Evolutionary conservation across 2,888 invertebrate species (phyloP), one percentile per base, ranked within the genome.

Genomic region (Pheosia gnoma): DNA sequence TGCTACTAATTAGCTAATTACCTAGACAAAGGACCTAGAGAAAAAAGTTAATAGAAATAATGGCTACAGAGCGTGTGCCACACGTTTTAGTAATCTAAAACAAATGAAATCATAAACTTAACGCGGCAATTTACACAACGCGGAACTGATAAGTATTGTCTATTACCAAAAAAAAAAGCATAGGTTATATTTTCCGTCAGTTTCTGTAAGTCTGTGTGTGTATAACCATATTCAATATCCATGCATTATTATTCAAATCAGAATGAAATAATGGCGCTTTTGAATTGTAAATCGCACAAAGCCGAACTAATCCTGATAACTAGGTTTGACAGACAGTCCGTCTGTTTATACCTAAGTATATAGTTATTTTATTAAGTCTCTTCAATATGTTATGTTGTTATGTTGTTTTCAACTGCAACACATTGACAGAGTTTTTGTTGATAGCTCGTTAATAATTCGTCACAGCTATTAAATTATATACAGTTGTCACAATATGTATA

Each of bases 191-290:
- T 39, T 39, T 39, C 7, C 39, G 39, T 39, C 39, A 39, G 39
- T 39, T 39, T 6, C 39, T 25, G 25, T 25, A 25, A 25, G 25
- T 25, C 25, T 25, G 25, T 25, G 39, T 3, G 7, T 7, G 5
- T 39, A 39, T 39, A 39, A 39, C 39, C 7, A 7, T 9, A 45
- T n/a, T 25, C 5, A 51, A 51, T 13, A 25, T 25, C 13, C 25
- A 62, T 56, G 55, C 51, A 65, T 60, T 63, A 59, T 62, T 54
- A 59, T 66, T 52, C 39, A 54, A 58, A 61, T 45, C 8, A 63
- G 41, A 36, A 38, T 41, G 38, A 10, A 38, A 54, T 59, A 37
- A 51, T 58, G 8, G 56, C 38, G n/a, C 55, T 13, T 56, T 47
- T 58, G 43, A 59, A 10, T 57, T 59, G 53, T 51, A 37, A 60